Base-by-base conservation (phyloP, 23 tunicate genomes). In the Diplosoma virens region DNA sequence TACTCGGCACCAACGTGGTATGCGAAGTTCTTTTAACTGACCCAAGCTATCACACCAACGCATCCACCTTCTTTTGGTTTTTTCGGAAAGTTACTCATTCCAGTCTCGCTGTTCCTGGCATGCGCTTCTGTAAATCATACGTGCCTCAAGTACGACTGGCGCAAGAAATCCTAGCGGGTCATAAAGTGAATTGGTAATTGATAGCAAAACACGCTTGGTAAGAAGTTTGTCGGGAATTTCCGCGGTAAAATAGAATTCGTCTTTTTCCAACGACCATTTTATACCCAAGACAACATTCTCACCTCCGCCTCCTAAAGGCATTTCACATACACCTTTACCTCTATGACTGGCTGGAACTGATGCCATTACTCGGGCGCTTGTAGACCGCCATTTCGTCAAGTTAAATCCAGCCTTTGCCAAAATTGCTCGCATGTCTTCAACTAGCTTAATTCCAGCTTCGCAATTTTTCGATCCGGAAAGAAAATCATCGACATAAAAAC, bases 401-500 rank as follows among this genome's bases (percentile, higher is more conserved):
- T 69, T 33, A 27, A 80, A 80, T 5, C 84, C 78, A 17, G 64
- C 78, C 59, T 0, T 1, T 67, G 58, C 3, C 7, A 59, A 3
- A 23, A 78, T 17, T 16, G 2, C 24, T 16, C 30, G 41, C 6
- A 59, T 7, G 30, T 78, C 52, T 14, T 47, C 5, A 1, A 78
- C 46, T 20, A 61, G 33, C 27, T 34, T 30, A 1, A 78, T 25
- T 1, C 25, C 82, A 7, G 47, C 33, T 1, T 1, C 20, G 5
- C 11, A 58, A 23, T 33, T 18, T 24, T 25, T 35, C 21, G 20
- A 35, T 23, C 59, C 24, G 14, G 31, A 33, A 16, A 80, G 33
- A n/a, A 33, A 67, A 69, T 67, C 78, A 54, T 80, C 78, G 18
- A 80, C 84, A 63, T 80, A 80, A 37, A 80, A 80, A 33, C 25